A percentile compares a stretch with the other conserved stretches of the same genome.
Evolutionary conservation across 2,113 vertebrate species (phyloP).

Genomic region (Rattus rattus): DNA sequence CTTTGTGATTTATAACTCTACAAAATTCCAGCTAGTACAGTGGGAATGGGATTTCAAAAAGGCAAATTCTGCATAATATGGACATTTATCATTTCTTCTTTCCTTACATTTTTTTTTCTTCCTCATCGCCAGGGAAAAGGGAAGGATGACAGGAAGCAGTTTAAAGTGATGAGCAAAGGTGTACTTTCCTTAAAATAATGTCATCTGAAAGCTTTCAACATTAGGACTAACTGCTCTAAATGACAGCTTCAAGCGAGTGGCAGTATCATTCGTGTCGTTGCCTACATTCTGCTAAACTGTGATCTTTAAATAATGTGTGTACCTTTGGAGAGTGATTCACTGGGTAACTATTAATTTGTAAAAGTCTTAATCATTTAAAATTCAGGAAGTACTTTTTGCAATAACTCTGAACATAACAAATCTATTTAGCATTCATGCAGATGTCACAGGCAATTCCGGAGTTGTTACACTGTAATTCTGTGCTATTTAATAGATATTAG

Average conservation of each 20-base stretch:
- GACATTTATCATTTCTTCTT: conserved; percentile 80
- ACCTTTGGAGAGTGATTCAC: conserved; percentile 64
- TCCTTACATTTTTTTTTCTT: conserved; percentile 57
- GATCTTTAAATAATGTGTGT: conserved; percentile 81
- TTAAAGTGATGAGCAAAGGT: conserved; percentile 15
- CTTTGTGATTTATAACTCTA: conserved; percentile 88
- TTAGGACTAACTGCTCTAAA: conserved; percentile 43
- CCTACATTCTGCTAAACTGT: conserved; percentile 72
- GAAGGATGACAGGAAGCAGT: conserved; percentile 62
- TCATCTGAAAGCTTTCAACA: conserved; percentile 59
- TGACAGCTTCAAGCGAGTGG: conserved; percentile 57
- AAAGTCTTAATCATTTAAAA: conserved; percentile 86
- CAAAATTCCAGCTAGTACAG: conserved; percentile 84
- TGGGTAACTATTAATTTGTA: conserved; percentile 83
- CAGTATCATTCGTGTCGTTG: conserved; percentile 71
- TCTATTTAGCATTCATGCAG: conserved; percentile 85
- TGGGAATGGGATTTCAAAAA: conserved; percentile 85
- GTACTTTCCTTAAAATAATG: conserved; percentile 72
- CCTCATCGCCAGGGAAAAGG: conserved; percentile 62
- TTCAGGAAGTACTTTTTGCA: conserved; percentile 85
- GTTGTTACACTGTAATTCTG: conserved; percentile 85
- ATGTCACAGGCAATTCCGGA: conserved; percentile 86
- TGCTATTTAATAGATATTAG: conserved; percentile 85
- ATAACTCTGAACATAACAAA: conserved; percentile 81
- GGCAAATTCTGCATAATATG: conserved; percentile 86